Evolutionary conservation across 2,888 invertebrate genomes (phyloP), one percentile per base, ranked within the genome.

Genomic region (Physocephala rufipes): DNA sequence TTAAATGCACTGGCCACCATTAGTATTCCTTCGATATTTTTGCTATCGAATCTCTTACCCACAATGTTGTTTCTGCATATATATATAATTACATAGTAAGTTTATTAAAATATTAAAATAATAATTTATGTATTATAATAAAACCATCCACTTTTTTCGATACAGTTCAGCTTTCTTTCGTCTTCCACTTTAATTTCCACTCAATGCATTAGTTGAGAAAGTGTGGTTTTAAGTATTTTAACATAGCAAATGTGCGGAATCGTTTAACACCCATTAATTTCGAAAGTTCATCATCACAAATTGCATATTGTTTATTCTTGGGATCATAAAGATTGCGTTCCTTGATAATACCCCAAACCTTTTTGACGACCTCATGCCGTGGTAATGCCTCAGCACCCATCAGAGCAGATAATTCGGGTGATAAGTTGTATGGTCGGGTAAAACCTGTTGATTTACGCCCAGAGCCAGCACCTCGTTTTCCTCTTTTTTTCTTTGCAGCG

Each of bases 241-340:
- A 94, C 97, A 97, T 97, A 75, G 96, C 97, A 81, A 97, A 97
- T 70, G 95, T 95, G 79, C 95, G 92, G 90, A 98, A 96, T 47
- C 96, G 91, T 84, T 96, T 96, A 1, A 93, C 92, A 51, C 96
- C 96, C 84, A 97, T 94, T 51, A 97, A 93, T 86, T 94, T 95
- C 85, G 92, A 88, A 53, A 97, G 87, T 67, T 96, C 93, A 68
- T 94, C 95, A 84, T 97, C 96, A 86, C 97, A 97, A 79, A 97
- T 93, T 77, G 97, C 96, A 82, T 91, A 97, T 87, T 96, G 96
- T 87, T 95, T 96, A 86, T 97, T 97, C 82, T 94, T 95, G 13
- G 96, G 97, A 84, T 97, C 97, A 80, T 93, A 94, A 19, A 96
- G 89, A 81, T 96, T 92, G 76, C 93, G 91, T 84, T 95, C 94